Conservation (phyloP, 2,888 invertebrate species). For the Brachycybe producta region DNA sequence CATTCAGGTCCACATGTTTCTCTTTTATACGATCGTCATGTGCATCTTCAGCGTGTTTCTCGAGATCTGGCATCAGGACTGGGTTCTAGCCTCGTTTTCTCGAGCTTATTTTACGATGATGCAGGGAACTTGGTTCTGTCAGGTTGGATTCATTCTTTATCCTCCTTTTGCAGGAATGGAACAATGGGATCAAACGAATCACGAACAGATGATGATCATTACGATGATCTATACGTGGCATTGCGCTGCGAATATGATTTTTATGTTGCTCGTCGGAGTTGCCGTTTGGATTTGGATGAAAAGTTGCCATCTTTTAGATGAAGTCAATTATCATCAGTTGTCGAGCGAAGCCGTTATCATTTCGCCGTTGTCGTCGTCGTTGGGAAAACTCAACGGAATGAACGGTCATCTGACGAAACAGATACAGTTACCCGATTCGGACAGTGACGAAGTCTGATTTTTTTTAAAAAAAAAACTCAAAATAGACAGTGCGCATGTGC, state of each 20-base stretch:
- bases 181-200: slow-evolving; percentile 33
- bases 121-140: slow-evolving; percentile 42
- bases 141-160: slow-evolving; percentile 39
- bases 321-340: neutral
- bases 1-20: slow-evolving; percentile 36
- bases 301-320: neutral
- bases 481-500: too few species aligned
- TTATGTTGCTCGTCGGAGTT: neutral
- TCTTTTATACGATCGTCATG: slow-evolving; percentile 34
- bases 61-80: slow-evolving; percentile 33
- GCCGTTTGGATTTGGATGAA: slow-evolving; percentile 1
- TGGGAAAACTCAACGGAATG: too few species aligned
- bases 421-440: too few species aligned
- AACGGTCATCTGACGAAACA: too few species aligned
- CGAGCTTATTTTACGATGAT: slow-evolving; percentile 35
- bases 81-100: slow-evolving; percentile 31
- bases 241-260: neutral
- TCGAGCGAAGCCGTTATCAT: too few species aligned
- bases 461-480: too few species aligned
- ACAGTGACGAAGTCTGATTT: too few species aligned
- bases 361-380: too few species aligned
- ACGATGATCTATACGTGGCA: slow-evolving; percentile 29
- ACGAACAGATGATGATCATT: slow-evolving; percentile 36
- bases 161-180: slow-evolving; percentile 30
- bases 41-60: slow-evolving; percentile 29